Percentiles rank a stretch among this genome's conserved stretches.
Evolutionary conservation across 2,888 invertebrate genomes (phyloP).

Genomic region (Microctonus brassicae): DNA sequence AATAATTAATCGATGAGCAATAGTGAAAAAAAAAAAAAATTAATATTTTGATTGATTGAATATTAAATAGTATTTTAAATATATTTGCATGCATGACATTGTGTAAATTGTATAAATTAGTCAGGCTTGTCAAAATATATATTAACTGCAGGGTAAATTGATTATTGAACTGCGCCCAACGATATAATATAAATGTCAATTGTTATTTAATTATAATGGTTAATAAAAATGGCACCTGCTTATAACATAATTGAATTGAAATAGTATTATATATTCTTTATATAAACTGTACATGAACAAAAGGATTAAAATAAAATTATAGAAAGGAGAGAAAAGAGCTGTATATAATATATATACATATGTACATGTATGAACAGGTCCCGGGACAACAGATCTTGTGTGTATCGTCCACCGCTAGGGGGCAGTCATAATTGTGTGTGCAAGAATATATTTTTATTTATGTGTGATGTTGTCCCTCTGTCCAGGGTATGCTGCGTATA

Average conservation of each 20-base stretch:
- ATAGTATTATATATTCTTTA: neutral
- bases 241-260: neutral
- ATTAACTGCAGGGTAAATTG: neutral
- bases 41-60: neutral
- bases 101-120: neutral
- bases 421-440: neutral
- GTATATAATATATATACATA: too few species aligned
- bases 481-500: neutral
- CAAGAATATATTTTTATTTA: neutral
- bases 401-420: constrained; percentile 1
- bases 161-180: neutral
- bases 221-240: constrained; percentile 11
- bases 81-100: neutral
- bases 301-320: too few species aligned
- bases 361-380: constrained; percentile 25
- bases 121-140: neutral
- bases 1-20: too few species aligned
- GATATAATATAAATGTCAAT: neutral
- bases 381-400: constrained; percentile 18
- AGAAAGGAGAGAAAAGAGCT: constrained; percentile 22
- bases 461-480: neutral
- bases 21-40: neutral
- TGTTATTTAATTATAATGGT: constrained; percentile 7
- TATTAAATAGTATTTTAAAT: neutral
- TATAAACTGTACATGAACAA: too few species aligned